Percentiles rank a stretch among this genome's conserved stretches.
Conservation (phyloP, 2,113 vertebrate genomes). For the Fregata magnificens region DNA sequence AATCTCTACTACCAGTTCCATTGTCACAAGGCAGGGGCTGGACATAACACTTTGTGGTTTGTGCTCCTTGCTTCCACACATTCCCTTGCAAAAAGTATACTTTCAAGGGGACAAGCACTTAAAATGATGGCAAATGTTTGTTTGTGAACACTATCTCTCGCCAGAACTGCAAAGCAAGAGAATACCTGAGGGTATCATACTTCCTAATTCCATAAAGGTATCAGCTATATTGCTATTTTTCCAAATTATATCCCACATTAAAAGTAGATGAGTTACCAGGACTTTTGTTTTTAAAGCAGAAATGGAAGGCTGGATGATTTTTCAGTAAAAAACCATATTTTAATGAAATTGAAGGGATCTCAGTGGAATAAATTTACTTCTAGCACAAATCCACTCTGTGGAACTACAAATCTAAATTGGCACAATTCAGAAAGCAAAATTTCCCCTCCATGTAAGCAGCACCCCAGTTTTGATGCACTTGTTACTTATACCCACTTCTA, state of each 20-base stretch:
- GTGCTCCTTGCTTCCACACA: neutral
- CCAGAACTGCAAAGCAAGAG: neutral
- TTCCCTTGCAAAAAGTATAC: neutral
- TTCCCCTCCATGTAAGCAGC: neutral
- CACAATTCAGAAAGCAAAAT: neutral
- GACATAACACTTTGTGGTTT: neutral
- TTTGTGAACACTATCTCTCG: neutral
- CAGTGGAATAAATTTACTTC: neutral
- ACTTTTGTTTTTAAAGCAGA: neutral
- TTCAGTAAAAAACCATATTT: fast-evolving
- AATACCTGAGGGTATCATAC: neutral
- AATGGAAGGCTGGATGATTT: neutral
- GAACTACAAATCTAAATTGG: neutral
- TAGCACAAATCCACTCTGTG: neutral
- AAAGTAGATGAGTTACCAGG: neutral
- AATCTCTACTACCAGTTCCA: neutral
- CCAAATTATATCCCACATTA: neutral
- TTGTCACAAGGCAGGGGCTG: neutral
- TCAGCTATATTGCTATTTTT: neutral
- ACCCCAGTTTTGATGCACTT: neutral
- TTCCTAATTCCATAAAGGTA: neutral
- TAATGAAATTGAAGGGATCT: neutral
- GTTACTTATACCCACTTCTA: neutral
- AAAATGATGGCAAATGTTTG: neutral
- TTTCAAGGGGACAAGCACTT: neutral